Conservation (phyloP, 2,797 vertebrate species). For the Squalus acanthias region DNA sequence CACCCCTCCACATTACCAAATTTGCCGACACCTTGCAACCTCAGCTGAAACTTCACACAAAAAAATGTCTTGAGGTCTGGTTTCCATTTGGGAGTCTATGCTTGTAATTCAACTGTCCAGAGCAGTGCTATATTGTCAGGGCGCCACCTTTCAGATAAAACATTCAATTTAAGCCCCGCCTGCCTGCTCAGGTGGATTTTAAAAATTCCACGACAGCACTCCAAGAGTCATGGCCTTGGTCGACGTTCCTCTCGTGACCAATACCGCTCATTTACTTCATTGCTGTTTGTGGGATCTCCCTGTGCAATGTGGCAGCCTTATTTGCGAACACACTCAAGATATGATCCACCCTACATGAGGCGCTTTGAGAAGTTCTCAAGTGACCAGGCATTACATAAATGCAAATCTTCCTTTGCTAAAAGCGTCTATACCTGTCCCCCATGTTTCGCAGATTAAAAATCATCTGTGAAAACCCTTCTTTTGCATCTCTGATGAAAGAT, state of each 20-base stretch:
- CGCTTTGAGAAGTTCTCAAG: neutral
- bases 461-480: neutral
- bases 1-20: neutral
- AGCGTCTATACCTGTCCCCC: too few species aligned
- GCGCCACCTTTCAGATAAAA: neutral
- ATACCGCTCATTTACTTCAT: neutral
- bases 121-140: neutral
- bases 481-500: neutral
- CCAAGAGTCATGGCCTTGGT: neutral
- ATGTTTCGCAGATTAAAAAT: neutral
- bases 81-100: neutral
- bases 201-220: neutral
- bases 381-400: neutral
- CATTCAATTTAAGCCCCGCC: neutral
- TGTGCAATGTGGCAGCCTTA: neutral
- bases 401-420: neutral
- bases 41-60: neutral
- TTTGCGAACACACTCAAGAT: neutral
- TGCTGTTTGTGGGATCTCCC: neutral
- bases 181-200: neutral
- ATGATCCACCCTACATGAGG: neutral
- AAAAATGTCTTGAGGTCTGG: neutral
- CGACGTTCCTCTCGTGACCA: neutral
- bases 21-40: neutral
- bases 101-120: neutral